Conservation (phyloP, 2,888 invertebrate species). For the Pandemis cinnamomeana region DNA sequence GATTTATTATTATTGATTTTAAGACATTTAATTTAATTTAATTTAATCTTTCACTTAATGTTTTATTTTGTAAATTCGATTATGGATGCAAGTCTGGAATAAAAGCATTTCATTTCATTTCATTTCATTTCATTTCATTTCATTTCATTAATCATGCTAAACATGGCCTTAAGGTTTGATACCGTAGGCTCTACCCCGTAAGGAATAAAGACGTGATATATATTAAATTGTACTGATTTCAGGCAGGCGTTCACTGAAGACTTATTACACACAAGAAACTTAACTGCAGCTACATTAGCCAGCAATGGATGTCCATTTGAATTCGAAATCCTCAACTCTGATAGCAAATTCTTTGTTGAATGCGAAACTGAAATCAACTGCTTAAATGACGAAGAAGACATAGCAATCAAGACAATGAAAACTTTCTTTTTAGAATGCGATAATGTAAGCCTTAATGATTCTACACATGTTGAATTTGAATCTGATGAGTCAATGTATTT, state of each 20-base stretch:
- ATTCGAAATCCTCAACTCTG: not conserved
- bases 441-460: not conserved
- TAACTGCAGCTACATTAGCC: not conserved
- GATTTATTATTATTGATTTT: too few relatives aligned
- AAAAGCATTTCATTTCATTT: too few relatives aligned
- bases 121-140: too few relatives aligned
- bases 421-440: slow-evolving; percentile 23
- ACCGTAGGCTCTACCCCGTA: too few relatives aligned
- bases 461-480: not conserved
- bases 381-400: not conserved
- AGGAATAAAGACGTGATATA: too few relatives aligned
- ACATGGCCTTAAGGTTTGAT: too few relatives aligned
- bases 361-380: slow-evolving; percentile 25
- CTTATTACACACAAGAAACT: not conserved
- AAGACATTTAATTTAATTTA: too few relatives aligned
- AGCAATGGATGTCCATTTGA: slow-evolving; percentile 20
- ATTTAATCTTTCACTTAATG: too few relatives aligned
- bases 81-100: too few relatives aligned
- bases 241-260: slow-evolving; percentile 17
- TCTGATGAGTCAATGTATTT: not conserved
- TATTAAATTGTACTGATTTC: not conserved
- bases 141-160: too few relatives aligned
- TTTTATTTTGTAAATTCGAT: too few relatives aligned
- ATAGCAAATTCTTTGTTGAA: slow-evolving; percentile 18
- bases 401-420: not conserved